A percentile compares a stretch with the other conserved stretches of the same genome.
phyloP scores from a whole-genome alignment of 2,113 vertebrate genomes.

The Melospiza georgiana region DNA sequence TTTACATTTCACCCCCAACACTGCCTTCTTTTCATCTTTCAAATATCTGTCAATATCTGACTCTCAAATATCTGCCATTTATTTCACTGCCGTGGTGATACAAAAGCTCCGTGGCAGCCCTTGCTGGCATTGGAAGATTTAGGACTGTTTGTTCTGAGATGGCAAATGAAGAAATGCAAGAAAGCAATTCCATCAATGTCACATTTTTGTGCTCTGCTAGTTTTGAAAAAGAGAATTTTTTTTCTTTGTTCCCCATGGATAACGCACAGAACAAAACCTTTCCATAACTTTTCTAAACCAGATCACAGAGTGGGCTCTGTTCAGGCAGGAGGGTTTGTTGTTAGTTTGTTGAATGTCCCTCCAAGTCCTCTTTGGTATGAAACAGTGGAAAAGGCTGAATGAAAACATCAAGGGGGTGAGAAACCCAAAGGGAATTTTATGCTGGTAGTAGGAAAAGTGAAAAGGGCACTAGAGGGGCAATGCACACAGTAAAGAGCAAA shows the following conservation, averaged over 20 bases:
- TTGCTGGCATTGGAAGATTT: not conserved
- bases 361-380: not conserved
- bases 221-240: not conserved
- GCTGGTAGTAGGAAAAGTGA: not conserved
- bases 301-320: not conserved
- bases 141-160: not conserved
- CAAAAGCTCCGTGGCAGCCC: not conserved
- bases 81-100: not conserved
- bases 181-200: not conserved
- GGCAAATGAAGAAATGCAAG: not conserved
- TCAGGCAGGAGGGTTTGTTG: not conserved
- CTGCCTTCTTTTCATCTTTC: not conserved
- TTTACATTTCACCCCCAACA: not conserved
- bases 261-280: not conserved
- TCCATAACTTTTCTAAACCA: not conserved
- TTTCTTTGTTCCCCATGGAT: not conserved
- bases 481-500: not conserved
- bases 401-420: not conserved
- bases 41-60: too few species aligned
- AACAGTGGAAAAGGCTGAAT: not conserved
- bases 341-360: not conserved
- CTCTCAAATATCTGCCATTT: not conserved
- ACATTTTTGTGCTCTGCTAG: not conserved
- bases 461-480: not conserved
- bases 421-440: not conserved